phyloP scores from a whole-genome alignment of 2,888 invertebrate species.

The Rhingia campestris region DNA sequence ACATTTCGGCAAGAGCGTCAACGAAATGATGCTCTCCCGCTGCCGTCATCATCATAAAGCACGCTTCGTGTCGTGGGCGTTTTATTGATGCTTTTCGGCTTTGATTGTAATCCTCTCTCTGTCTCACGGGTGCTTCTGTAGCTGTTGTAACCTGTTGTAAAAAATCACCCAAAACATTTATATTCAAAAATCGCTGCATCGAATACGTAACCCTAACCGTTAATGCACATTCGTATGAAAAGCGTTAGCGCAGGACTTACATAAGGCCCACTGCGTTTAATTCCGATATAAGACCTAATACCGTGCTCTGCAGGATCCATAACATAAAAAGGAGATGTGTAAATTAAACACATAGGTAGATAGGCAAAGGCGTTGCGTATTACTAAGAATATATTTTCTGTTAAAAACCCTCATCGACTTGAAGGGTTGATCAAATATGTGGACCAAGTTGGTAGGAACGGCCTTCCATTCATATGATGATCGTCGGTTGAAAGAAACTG shows the following conservation, averaged over 20 bases:
- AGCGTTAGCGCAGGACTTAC: slow-evolving; percentile 45
- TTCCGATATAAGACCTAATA: neutral
- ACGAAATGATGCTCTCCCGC: slow-evolving; percentile 28
- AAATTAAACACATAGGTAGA: neutral
- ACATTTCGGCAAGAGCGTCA: slow-evolving; percentile 52
- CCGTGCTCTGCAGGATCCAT: neutral
- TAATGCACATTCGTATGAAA: slow-evolving; percentile 48
- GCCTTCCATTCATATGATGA: slow-evolving; percentile 29
- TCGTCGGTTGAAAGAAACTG: slow-evolving; percentile 9
- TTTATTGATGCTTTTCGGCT: slow-evolving; percentile 48
- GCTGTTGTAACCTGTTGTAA: slow-evolving; percentile 56
- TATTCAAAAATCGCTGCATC: slow-evolving; percentile 50
- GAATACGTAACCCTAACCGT: slow-evolving; percentile 42
- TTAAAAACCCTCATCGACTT: no score
- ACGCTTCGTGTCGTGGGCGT: slow-evolving; percentile 62
- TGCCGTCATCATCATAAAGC: slow-evolving; percentile 57
- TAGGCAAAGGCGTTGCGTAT: neutral
- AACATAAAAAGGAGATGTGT: no score
- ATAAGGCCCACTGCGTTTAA: slow-evolving; percentile 9
- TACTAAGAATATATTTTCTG: neutral
- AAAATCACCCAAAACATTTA: slow-evolving; percentile 23
- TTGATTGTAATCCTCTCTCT: slow-evolving; percentile 41
- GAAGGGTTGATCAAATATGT: neutral
- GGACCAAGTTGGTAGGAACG: slow-evolving; percentile 9
- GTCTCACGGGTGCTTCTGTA: slow-evolving; percentile 12